Base-by-base conservation (phyloP, 2,888 invertebrate genomes). In the Caprella mutica region DNA sequence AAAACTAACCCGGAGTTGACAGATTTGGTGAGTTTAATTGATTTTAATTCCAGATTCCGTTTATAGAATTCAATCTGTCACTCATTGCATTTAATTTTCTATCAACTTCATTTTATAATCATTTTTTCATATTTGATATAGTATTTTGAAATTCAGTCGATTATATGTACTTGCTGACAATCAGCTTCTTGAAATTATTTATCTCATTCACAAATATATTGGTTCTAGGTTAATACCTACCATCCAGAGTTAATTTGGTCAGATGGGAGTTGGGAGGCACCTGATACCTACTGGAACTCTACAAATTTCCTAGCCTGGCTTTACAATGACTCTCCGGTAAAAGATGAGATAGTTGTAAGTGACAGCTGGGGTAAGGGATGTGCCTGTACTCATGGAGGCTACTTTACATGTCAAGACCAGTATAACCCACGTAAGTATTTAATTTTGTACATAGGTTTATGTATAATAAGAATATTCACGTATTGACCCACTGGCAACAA, bases 251-350 rank as follows among this genome's bases (percentile, higher is more conserved):
- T 94, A 0, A 72, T 94, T 19, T 94, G 93, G 93, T 84, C 90
- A 0, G 94, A 94, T 72, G 94, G 94, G 0, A 93, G 93, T 67
- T 92, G 92, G 91, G 92, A 91, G 70, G 85, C 88, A 0, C 26
- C 23, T 9, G 58, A 59, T 39, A 75, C 76, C 1, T 93, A 93
- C 68, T 94, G 90, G 89, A 80, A 80, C 65, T 81, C 90, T 0
- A 83, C 81, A 42, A 83, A 86, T 56, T 86, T 94, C 68, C 74
- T 94, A 2, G 83, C 91, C 1, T 93, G 92, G 92, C 74, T 93
- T 17, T 94, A 90, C 69, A 93, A 90, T 69, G 84, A 88, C 0
- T 92, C 92, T 70, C 88, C 89, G 0, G 88, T 96, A 0, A 85
- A 83, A 68, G 82, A 92, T 66, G 83, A 81, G 3, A 81, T 97